A percentile compares a stretch with the other conserved stretches of the same genome.
These are phyloP conservation scores for Sesamia nonagrioides DNA, from an alignment of 1,140 invertebrate species.

Conservation along the genomic window DNA sequence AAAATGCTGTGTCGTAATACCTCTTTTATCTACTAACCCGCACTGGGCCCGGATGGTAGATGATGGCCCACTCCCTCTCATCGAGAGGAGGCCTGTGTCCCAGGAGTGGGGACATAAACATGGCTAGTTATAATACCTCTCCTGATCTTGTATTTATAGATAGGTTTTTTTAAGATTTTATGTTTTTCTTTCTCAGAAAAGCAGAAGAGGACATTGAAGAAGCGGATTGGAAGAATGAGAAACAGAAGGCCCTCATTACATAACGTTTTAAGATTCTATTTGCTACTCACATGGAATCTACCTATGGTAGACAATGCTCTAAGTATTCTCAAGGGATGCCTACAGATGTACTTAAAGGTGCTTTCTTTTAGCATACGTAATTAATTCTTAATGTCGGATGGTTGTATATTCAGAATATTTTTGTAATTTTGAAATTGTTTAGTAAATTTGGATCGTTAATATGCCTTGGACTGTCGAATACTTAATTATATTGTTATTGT, in stretches of 20 bases:
- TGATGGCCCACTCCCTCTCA: too few relatives aligned
- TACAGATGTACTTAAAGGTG: conserved; percentile 31
- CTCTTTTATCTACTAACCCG: too few relatives aligned
- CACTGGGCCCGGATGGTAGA: too few relatives aligned
- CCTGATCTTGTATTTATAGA: too few relatives aligned
- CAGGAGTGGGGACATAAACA: too few relatives aligned
- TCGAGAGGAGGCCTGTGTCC: too few relatives aligned
- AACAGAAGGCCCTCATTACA: conserved; percentile 66
- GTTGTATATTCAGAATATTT: neutral
- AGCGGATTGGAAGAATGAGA: conserved; percentile 57
- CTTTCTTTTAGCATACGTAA: conserved; percentile 12
- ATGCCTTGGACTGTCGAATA: neutral
- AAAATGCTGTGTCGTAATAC: too few relatives aligned
- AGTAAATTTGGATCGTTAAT: neutral
- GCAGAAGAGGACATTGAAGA: conserved; percentile 55
- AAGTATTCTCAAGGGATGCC: neutral
- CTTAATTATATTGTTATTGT: too few relatives aligned
- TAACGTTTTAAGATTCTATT: conserved; percentile 51
- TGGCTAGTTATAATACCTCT: too few relatives aligned
- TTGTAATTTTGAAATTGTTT: conserved; percentile 11
- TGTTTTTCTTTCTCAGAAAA: conserved; percentile 62
- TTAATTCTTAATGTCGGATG: neutral
- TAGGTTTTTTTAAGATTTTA: neutral
- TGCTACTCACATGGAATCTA: neutral
- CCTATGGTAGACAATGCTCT: neutral